Evolutionary conservation across 64 coral and sea anemone species (phyloP).

Genomic region (Dendrophyllia cribrosa): DNA sequence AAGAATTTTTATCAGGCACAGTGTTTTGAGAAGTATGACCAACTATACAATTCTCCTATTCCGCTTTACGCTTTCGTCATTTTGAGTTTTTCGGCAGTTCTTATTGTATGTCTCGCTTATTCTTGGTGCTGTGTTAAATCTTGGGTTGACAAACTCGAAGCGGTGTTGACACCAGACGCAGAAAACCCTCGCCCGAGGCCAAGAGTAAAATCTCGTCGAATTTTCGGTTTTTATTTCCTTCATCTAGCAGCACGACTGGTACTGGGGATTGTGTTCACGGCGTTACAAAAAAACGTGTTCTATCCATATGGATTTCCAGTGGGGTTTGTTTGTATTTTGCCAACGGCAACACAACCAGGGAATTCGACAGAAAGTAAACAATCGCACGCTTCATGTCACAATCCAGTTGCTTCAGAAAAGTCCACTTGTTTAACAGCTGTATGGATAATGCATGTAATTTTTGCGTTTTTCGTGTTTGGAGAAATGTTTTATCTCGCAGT

Average conservation of each 20-base stretch:
- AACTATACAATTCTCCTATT: slow-evolving; percentile 33
- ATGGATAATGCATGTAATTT: not conserved
- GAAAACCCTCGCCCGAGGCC: slow-evolving; percentile 16
- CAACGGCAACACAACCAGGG: not conserved
- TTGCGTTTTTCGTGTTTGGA: slow-evolving; percentile 23
- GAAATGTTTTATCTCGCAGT: not conserved
- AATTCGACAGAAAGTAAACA: not conserved
- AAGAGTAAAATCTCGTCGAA: not conserved
- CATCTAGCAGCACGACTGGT: slow-evolving; percentile 21
- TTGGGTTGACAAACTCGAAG: slow-evolving; percentile 41
- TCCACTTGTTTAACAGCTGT: not conserved
- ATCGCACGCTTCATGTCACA: not conserved
- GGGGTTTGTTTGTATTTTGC: slow-evolving; percentile 10
- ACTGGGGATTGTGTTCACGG: slow-evolving; percentile 28
- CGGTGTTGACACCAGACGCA: not conserved
- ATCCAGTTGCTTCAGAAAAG: slow-evolving; percentile 36
- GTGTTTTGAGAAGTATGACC: slow-evolving; percentile 43
- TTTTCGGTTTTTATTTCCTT: slow-evolving; percentile 25
- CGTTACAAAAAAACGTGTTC: slow-evolving; percentile 39
- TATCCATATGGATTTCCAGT: slow-evolving; percentile 49
- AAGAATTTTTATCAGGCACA: no score
- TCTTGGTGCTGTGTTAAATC: slow-evolving; percentile 12
- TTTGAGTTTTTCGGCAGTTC: not conserved
- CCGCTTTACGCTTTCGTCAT: slow-evolving; percentile 5
- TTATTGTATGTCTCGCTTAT: slow-evolving; percentile 19